Conservation (phyloP, 2,888 invertebrate genomes). For the Tenthredo amoena region DNA sequence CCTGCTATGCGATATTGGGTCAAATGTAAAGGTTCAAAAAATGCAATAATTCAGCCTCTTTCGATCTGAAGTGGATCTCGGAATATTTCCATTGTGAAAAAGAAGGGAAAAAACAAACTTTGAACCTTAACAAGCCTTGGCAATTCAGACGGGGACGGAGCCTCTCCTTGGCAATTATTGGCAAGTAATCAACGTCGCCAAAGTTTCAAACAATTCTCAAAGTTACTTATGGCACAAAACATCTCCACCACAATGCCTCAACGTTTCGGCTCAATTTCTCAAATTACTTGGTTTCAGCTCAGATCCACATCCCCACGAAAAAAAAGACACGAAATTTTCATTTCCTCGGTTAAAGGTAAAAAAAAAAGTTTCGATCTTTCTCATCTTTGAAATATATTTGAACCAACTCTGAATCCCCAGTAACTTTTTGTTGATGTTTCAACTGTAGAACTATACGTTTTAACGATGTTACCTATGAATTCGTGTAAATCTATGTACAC, state of each 20-base stretch:
- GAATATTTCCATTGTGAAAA: constrained; percentile 14
- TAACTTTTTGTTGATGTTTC: background rate
- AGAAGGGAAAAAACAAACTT: background rate
- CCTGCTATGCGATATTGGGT: background rate
- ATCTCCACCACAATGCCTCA: background rate
- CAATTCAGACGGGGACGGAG: background rate
- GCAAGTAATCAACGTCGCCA: constrained; percentile 34
- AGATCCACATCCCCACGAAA: background rate
- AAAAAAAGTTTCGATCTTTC: background rate
- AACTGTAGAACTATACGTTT: background rate
- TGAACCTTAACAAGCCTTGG: constrained; percentile 11
- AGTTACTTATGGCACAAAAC: constrained; percentile 28
- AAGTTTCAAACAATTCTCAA: constrained; percentile 5
- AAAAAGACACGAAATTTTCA: background rate
- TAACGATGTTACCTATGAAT: background rate
- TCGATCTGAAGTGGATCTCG: background rate
- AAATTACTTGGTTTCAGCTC: background rate
- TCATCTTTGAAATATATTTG: background rate
- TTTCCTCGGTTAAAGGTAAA: background rate
- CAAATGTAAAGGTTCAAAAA: background rate
- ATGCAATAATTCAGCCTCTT: background rate
- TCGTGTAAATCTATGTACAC: background rate
- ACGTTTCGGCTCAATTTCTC: constrained; percentile 19
- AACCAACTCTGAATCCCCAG: background rate
- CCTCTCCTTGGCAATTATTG: constrained; percentile 10